Base-by-base conservation (phyloP, 2,797 vertebrate genomes). In the Cyprinella venusta region DNA sequence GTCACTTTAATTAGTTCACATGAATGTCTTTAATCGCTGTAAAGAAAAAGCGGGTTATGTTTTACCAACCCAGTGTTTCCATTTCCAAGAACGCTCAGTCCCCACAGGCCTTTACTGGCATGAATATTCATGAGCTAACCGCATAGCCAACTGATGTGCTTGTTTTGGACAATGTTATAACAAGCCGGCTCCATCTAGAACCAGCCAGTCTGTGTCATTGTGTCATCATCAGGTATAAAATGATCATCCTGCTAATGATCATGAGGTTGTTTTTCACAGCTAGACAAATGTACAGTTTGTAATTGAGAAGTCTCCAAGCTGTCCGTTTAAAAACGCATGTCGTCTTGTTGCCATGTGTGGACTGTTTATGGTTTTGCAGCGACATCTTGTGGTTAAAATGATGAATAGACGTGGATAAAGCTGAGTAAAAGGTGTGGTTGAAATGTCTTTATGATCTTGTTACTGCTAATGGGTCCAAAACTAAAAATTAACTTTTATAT, bases 81-180 rank as follows among this genome's bases (percentile, higher is more conserved):
- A 77, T 77, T 77, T 77, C n/a, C 75, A 64, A 64, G 59, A 61
- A 63, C 5, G 16, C 18, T 77, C 24, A 45, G 54, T 63, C 40
- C 52, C 59, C 75, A 61, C 59, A 48, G 75, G 56, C n/a, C 6
- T 64, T 45, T 24, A 6, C 56, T 18, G 0, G 10, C 50, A 56
- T 80, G 65, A 80, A 80, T 80, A 71, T 80, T 71, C 38, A 80
- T 61, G 36, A 71, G 26, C 1, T 21, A n/a, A n/a, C 12, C 0
- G 79, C 52, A 30, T 67, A 12, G 40, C 40, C 40, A 12, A 33
- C 61, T 36, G 26, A 79, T 69, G 48, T 36, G 50, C 50, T 74
- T 74, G 48, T 74, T 54, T 74, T 54, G 70, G 3, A 19, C 26
- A 74, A 52, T 52, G 38, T 69, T 69, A 19, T 40, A 50, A 24